These are phyloP conservation scores for Leptopterna dolabrata DNA, from an alignment of 2,888 invertebrate genomes.

Conservation along the genomic window DNA sequence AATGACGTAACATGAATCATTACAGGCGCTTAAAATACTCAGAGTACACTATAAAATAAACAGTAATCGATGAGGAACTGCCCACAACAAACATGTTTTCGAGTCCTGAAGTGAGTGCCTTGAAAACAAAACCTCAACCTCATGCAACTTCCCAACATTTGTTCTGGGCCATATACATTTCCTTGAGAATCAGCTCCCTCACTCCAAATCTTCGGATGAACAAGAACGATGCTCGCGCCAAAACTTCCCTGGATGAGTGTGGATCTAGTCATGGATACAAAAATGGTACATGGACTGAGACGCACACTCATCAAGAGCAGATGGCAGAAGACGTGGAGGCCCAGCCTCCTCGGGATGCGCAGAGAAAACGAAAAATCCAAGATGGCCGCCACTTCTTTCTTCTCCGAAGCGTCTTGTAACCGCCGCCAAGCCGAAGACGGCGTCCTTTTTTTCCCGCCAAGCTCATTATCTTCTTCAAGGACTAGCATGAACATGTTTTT, in stretches of 20 bases:
- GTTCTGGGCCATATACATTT: conserved; percentile 17
- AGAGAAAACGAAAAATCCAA: conserved; percentile 19
- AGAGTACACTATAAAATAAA: no score
- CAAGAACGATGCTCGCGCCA: background rate
- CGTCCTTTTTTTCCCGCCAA: conserved; percentile 25
- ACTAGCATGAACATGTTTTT: no score
- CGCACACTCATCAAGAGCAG: conserved; percentile 57
- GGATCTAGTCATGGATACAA: conserved; percentile 59
- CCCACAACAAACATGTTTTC: conserved; percentile 48
- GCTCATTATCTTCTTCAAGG: background rate
- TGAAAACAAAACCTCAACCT: conserved; percentile 7
- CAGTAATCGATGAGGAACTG: background rate
- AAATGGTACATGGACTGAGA: conserved; percentile 53
- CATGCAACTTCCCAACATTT: conserved; percentile 32
- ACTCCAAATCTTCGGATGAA: background rate
- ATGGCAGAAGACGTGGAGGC: background rate
- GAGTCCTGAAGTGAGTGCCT: conserved; percentile 40
- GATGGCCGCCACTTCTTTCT: conserved; percentile 31
- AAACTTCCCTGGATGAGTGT: conserved; percentile 59
- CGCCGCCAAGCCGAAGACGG: conserved; percentile 16
- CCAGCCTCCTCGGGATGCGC: background rate
- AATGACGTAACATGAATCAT: no score
- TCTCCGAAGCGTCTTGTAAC: conserved; percentile 15
- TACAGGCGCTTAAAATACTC: no score
- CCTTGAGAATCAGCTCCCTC: background rate